Evolutionary conservation across 2,888 invertebrate species (phyloP).

Genomic region (Drosophila barbarae): DNA sequence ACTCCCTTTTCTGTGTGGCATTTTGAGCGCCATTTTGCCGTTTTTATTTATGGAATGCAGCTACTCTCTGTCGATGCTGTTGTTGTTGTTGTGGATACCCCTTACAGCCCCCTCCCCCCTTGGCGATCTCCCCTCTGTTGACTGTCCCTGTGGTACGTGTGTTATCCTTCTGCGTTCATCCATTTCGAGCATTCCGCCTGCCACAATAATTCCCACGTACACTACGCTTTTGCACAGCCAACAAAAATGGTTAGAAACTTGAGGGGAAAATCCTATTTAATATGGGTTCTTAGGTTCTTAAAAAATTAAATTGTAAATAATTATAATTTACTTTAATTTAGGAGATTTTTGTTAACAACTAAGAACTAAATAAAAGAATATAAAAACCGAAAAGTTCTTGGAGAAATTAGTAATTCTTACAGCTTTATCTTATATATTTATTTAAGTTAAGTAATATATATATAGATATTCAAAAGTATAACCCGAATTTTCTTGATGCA

Average conservation of each 20-base stretch:
- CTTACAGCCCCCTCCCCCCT: neutral
- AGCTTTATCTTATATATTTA: neutral
- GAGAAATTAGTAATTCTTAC: neutral
- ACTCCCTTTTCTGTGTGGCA: slow-evolving; percentile 31
- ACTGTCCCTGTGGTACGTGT: slow-evolving; percentile 48
- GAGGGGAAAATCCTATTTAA: neutral
- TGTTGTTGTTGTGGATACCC: neutral
- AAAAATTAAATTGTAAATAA: neutral
- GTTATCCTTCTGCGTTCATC: slow-evolving; percentile 62
- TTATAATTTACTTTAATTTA: neutral
- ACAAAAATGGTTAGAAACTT: neutral
- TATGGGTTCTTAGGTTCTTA: no score
- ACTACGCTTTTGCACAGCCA: slow-evolving; percentile 14
- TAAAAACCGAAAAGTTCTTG: no score
- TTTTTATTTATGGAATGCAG: slow-evolving; percentile 72
- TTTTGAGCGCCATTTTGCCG: slow-evolving; percentile 70
- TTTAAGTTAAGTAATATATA: no score
- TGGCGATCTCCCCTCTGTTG: slow-evolving; percentile 7
- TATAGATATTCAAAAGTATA: neutral
- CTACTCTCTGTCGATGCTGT: slow-evolving; percentile 52
- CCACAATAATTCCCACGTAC: slow-evolving; percentile 70
- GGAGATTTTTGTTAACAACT: neutral
- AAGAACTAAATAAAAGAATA: neutral
- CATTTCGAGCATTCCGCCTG: slow-evolving; percentile 57
- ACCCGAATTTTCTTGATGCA: slow-evolving; percentile 6